Evolutionary conservation across 2,888 invertebrate genomes (phyloP), one percentile per base, ranked within the genome.

Genomic region (Cryptus viduatorius): DNA sequence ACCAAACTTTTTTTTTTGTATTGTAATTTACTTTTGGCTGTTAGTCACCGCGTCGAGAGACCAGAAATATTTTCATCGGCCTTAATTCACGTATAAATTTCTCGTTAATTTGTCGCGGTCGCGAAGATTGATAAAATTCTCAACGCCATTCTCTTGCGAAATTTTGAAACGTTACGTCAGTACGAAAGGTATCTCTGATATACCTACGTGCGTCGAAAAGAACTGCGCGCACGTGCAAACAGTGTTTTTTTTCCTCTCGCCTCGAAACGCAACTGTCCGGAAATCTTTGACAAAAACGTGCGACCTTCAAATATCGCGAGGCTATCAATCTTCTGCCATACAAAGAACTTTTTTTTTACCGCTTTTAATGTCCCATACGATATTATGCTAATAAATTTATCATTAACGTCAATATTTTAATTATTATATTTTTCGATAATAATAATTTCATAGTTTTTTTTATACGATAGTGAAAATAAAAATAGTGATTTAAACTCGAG

Each of bases 91-190:
- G 7, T 48, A 48, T 48, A 19, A 61, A 61, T 61, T 1, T 29
- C 14, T 31, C 31, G 59, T 10, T 16, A 61, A 14, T 14, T 31
- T 5, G 48, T 75, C 73, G 64, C 19, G 64, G 73, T 31, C 73
- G 48, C 59, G 59, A 44, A 31, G 12, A 73, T 64, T 61, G 61
- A 73, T 48, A 48, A 73, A 10, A 73, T 16, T 46, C 31, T 5
- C 14, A 10, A 4, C 16, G 48, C 46, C 19, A 16, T n/a, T 10
- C 46, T 4, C 46, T 61, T 46, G n/a, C 72, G 59, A 59, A 31
- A 73, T 16, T 3, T 12, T 42, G 31, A 4, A 19, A 61, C 46
- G 56, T 73, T 61, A 19, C 73, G 73, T 61, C 31, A 61, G 29
- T 12, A 3, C 3, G 24, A 48, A 73, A 53, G 50, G 53, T 10